Evolutionary conservation across 2,113 vertebrate genomes (phyloP), one percentile per base, ranked within the genome.

Genomic region (Pteruthius melanotis): DNA sequence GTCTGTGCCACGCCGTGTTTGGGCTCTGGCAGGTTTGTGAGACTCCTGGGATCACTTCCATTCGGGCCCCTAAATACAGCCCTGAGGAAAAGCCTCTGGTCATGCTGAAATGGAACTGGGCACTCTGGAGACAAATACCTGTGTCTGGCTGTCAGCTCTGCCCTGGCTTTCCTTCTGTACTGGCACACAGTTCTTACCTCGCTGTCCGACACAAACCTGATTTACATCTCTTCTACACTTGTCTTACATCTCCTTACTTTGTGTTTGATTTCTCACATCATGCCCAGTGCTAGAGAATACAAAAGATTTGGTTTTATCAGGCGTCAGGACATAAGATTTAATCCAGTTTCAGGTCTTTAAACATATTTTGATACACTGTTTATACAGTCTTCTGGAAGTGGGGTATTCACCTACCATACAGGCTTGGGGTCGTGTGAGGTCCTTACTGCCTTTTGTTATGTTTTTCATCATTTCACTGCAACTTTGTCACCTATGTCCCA

Each of bases 401-500:
- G 13, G 15, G 6, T 78, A 12, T 71, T 44, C 50, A 69, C 20
- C 6, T 21, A 18, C 28, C 15, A 3, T 5, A 8, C 2, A 50
- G 54, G 31, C 18, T 60, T 84, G 40, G 64, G 80, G 59, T 90
- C 40, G 10, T n/a, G 14, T 52, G 54, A 87, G 57, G 63, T 79
- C 65, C 44, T 64, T 44, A 4, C 1, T 60, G 57, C 49, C 37
- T 21, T 87, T 76, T 71, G 40, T 57, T 69, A 7, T 28, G n/a
- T 37, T 89, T 89, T 83, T 69, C 45, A 21, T 83, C 23, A 54
- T 89, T 89, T 18, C 79, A n/a, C 54, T 80, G 40, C 59, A 88
- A 47, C 59, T 94, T 95, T 64, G 35, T 95, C 93, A 95, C 75
- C 75, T 54, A 0, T 61, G 89, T 93, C 83, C 71, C 92, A 93